These are phyloP conservation scores for Asarcornis scutulata DNA, from an alignment of 2,113 vertebrate genomes.

Conservation along the genomic window DNA sequence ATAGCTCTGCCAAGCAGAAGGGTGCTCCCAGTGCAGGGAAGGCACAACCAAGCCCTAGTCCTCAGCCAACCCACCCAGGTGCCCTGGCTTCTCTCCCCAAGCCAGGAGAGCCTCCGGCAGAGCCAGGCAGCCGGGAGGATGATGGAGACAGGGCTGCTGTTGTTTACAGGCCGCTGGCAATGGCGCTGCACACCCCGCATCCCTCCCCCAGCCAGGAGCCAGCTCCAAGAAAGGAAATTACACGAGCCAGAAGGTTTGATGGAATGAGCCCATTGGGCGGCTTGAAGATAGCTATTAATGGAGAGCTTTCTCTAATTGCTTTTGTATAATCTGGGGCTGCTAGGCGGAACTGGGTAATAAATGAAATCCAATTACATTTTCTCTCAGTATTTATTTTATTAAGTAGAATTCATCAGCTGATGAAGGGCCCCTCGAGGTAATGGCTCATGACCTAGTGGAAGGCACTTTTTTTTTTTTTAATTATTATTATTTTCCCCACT, in stretches of 20 bases:
- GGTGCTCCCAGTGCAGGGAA: not conserved
- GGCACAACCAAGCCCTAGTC: not conserved
- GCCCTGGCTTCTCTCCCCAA: constrained; percentile 10
- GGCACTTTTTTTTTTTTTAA: constrained; percentile 42
- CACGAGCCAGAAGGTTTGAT: constrained; percentile 71
- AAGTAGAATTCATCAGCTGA: constrained; percentile 74
- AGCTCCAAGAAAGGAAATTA: constrained; percentile 65
- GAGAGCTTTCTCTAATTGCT: constrained; percentile 76
- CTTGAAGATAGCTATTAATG: constrained; percentile 75
- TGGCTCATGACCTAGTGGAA: constrained; percentile 64
- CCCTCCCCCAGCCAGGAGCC: not conserved
- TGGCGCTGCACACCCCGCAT: not conserved
- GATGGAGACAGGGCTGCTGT: constrained; percentile 41
- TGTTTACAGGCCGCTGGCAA: constrained; percentile 42
- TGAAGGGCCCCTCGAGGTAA: constrained; percentile 70
- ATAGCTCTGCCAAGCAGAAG: not conserved
- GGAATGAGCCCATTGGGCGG: constrained; percentile 68
- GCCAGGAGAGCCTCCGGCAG: constrained; percentile 17
- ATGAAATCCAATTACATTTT: constrained; percentile 78
- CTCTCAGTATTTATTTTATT: constrained; percentile 77
- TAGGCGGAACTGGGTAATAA: constrained; percentile 77
- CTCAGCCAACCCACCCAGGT: constrained; percentile 42
- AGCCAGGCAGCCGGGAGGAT: not conserved
- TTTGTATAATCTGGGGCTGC: constrained; percentile 77
- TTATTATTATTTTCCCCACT: constrained; percentile 57